phyloP scores from a whole-genome alignment of 2,113 vertebrate species.

The Bufo gargarizans region DNA sequence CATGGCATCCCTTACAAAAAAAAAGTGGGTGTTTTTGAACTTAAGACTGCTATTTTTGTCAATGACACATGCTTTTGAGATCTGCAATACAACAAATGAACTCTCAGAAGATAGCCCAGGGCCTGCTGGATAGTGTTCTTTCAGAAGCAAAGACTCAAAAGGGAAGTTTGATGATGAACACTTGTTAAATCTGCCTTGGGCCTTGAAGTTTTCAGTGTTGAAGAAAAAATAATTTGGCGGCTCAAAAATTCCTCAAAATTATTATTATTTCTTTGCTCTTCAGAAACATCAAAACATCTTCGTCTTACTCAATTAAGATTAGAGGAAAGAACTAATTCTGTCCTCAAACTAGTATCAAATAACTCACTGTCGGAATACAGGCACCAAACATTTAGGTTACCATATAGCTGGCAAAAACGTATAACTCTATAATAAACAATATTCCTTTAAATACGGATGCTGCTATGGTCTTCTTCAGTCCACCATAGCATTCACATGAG shows the following conservation, averaged over 20 bases:
- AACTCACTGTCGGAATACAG: background rate
- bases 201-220: slow-evolving; percentile 35
- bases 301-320: slow-evolving; percentile 44
- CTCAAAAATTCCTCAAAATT: slow-evolving; percentile 34
- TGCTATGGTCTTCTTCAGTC: background rate
- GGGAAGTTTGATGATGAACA: slow-evolving; percentile 48
- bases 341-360: slow-evolving; percentile 2
- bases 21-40: background rate
- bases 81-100: slow-evolving; percentile 41
- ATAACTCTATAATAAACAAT: too few species aligned
- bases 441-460: too few species aligned
- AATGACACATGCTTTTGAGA: slow-evolving; percentile 44
- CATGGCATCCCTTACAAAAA: slow-evolving; percentile 13
- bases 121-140: slow-evolving; percentile 38
- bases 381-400: background rate
- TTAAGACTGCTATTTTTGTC: slow-evolving; percentile 8
- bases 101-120: slow-evolving; percentile 35
- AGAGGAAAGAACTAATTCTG: slow-evolving; percentile 18
- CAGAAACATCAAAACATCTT: slow-evolving; percentile 32
- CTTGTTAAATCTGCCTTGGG: slow-evolving; percentile 52
- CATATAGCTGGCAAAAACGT: background rate
- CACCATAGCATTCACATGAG: background rate
- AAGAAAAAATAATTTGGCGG: slow-evolving; percentile 39
- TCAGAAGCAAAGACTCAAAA: slow-evolving; percentile 51
- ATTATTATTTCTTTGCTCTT: slow-evolving; percentile 3